Base-by-base conservation (phyloP, 2,113 vertebrate species). In the Hemichromis elongatus region DNA sequence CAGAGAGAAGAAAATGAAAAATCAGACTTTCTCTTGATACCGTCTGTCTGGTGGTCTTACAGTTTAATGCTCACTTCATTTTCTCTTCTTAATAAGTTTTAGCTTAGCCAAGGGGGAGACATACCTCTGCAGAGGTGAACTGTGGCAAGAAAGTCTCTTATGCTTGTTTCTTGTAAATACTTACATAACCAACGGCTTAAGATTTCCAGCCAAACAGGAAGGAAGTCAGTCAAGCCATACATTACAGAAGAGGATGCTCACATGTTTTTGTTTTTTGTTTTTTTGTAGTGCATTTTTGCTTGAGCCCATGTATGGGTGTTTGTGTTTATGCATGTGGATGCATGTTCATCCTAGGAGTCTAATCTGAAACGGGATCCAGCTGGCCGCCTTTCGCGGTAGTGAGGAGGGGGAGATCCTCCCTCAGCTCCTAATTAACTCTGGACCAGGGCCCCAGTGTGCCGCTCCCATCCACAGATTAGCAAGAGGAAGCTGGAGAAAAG, bases 381-480 rank as follows among this genome's bases (percentile, higher is more conserved):
- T 90, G 91, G 94, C 86, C 86, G 80, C 73, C 30, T 9, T 82
- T 90, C 86, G 11, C 7, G 84, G 73, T 85, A 84, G 83, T 80
- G 80, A 80, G 82, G 84, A 50, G 42, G 82, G 82, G 75, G 68
- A 19, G 35, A 70, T 90, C 90, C 92, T 94, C 90, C 94, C 91
- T 93, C 88, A 93, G 91, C 93, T 95, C 94, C 94, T 96, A 96
- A 96, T 96, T 96, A 96, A 95, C 91, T 95, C 86, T 82, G 87
- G 86, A 88, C 85, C 84, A 80, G 84, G 93, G 90, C 81, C 81
- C 86, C 79, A 88, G 88, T 57, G 87, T 21, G 16, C 85, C 18
- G 52, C 89, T 94, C 89, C 90, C 85, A 91, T 93, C 80, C 73
- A 83, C 55, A 70, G 83, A 83, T 87, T 42, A 89, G 80, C 59